Base-by-base conservation (phyloP, 2,888 invertebrate genomes). In the Conops quadrifasciatus region DNA sequence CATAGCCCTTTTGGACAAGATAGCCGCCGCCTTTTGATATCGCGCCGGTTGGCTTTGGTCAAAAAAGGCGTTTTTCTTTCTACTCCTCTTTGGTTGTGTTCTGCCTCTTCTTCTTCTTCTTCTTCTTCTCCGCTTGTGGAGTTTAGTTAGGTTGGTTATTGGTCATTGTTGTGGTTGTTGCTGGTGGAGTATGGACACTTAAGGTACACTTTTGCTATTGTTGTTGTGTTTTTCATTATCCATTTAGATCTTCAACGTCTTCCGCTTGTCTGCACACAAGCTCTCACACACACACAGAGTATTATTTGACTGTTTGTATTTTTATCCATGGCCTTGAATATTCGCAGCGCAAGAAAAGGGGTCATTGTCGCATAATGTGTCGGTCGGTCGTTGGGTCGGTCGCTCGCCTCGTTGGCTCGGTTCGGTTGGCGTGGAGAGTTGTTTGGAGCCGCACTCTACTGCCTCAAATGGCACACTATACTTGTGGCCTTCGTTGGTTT, bases 321-420 rank as follows among this genome's bases (percentile, higher is more conserved):
- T 49, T 49, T 49, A 49, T 49, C n/a, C n/a, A 78, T 82, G 82
- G 81, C 82, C 81, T 82, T 82, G 82, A 80, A 81, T 75, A 77
- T 79, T 79, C 79, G 78, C 79, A 80, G 80, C 80, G 79, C 77
- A 79, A 76, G 79, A 81, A 80, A 81, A 82, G 82, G 81, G 82
- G 82, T 82, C 82, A 81, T 81, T 81, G 82, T 80, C 82, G 82
- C 79, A 80, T 80, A 77, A 79, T 78, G 70, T 77, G 67, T 15
- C 62, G 71, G 21, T 47, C 58, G 66, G 64, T 58, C 47, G 64
- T 28, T 56, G 45, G 43, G 45, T 62, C 36, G 36, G 63, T 28
- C 62, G 67, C 62, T 70, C 24, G 62, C 53, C 67, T 58, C 63
- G 53, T 53, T 62, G 65, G 68, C 49, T 63, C 9, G 36, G 67